Base-by-base conservation (phyloP, 2,113 vertebrate species). In the Ia io region DNA sequence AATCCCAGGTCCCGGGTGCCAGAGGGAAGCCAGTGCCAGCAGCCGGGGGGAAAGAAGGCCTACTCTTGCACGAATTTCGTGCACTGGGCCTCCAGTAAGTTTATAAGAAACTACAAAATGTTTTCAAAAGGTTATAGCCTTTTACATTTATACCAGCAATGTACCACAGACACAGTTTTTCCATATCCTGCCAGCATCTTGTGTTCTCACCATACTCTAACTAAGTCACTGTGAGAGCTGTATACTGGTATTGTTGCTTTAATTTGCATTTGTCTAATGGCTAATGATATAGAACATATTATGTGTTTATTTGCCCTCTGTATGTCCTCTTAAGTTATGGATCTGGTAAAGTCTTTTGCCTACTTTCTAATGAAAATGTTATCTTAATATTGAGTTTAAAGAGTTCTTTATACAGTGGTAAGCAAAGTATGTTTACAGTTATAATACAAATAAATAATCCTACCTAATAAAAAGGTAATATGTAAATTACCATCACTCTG, bases 241-340 rank as follows among this genome's bases (percentile, higher is more conserved):
- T 8, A 0, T 82, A 56, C 1, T 11, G 35, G 35, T 70, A 51
- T 74, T 17, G 42, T 42, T 35, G n/a, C 23, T 82, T 96, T 82
- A 86, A 42, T 83, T 82, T 90, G 30, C 42, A 82, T 65, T 76
- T 86, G 74, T 51, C 59, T 83, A 93, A 59, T 93, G 86, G 10
- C 69, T 49, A 93, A 90, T 59, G 78, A 42, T 49, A 23, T 35
- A 73, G 63, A 78, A 59, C 23, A 83, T 40, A n/a, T 70, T 80
- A 90, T 67, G 61, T 59, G 6, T 32, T 61, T 76, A 59, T 44
- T 87, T 84, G n/a, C 28, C 22, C 13, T 37, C 61, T 83, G 28
- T 49, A 88, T n/a, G 76, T 65, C 7, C 20, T 63, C 32, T 71
- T 37, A 71, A 40, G 59, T 63, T 89, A 73, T 89, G 53, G 37